Evolutionary conservation across 1,140 invertebrate genomes (phyloP).

Genomic region (Drosophila sulfurigaster): DNA sequence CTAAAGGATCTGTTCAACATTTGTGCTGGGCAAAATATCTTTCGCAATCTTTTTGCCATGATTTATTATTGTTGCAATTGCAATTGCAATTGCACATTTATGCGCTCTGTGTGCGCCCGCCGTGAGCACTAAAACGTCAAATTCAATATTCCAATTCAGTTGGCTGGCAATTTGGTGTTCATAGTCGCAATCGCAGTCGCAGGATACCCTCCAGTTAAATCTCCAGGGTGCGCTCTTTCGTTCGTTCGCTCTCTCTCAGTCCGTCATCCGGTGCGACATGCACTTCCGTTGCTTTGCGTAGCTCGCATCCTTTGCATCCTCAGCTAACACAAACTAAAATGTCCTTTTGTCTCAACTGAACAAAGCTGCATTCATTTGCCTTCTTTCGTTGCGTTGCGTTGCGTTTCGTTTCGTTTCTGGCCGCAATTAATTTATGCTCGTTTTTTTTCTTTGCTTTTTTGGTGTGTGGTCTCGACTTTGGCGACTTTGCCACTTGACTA

Average conservation of each 20-base stretch:
- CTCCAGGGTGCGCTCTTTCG: constrained; percentile 3
- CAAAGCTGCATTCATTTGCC: constrained; percentile 31
- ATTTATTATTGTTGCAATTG: constrained; percentile 67
- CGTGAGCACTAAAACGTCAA: constrained; percentile 54
- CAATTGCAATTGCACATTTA: constrained; percentile 67
- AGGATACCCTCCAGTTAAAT: background rate
- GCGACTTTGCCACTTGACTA: constrained; percentile 71
- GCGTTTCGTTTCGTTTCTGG: constrained; percentile 38
- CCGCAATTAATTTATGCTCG: constrained; percentile 82
- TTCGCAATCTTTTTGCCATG: constrained; percentile 23
- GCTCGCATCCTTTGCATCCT: constrained; percentile 51
- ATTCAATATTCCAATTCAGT: constrained; percentile 74
- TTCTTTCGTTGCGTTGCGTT: constrained; percentile 12
- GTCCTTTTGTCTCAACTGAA: constrained; percentile 56
- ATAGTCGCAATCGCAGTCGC: background rate
- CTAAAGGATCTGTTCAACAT: background rate
- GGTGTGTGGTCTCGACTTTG: constrained; percentile 15
- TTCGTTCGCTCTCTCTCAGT: constrained; percentile 15
- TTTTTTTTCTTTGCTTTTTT: constrained; percentile 42
- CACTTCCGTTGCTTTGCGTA: constrained; percentile 74
- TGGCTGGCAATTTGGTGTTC: constrained; percentile 34
- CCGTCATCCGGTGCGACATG: constrained; percentile 73
- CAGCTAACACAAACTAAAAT: constrained; percentile 44
- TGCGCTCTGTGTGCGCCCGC: constrained; percentile 33
- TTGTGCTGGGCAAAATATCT: background rate